phyloP scores from a whole-genome alignment of 2,113 vertebrate species.

The Galbula dea region DNA sequence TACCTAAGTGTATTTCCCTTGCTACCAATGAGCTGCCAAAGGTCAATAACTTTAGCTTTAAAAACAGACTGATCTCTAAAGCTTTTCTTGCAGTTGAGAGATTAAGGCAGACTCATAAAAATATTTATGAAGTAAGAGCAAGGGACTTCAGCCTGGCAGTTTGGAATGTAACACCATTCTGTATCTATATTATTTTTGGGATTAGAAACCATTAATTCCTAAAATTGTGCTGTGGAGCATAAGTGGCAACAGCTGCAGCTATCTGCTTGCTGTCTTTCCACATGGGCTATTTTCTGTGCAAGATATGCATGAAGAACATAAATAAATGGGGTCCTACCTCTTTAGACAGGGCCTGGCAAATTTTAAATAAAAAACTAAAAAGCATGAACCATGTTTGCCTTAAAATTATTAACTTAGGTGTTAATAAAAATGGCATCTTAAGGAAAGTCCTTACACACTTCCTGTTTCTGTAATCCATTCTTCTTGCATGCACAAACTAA shows the following conservation, averaged over 20 bases:
- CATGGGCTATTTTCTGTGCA: slow-evolving; percentile 52
- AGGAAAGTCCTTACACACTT: slow-evolving; percentile 20
- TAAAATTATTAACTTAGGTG: slow-evolving; percentile 22
- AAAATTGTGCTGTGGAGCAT: slow-evolving; percentile 73
- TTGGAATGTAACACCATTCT: slow-evolving; percentile 22
- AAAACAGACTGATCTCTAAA: slow-evolving; percentile 4
- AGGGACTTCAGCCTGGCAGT: slow-evolving; percentile 18
- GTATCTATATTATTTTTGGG: slow-evolving; percentile 65
- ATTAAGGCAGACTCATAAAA: slow-evolving; percentile 32
- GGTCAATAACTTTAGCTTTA: slow-evolving; percentile 8
- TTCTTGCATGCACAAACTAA: slow-evolving; percentile 33
- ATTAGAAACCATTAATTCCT: slow-evolving; percentile 70
- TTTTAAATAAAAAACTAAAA: slow-evolving; percentile 31
- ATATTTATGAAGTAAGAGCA: slow-evolving; percentile 62
- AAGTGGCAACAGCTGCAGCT: slow-evolving; percentile 69
- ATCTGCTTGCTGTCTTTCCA: slow-evolving; percentile 66
- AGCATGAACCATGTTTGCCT: neutral
- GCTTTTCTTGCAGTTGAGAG: neutral
- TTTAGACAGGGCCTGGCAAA: neutral
- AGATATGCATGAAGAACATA: slow-evolving; percentile 44
- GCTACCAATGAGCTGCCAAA: slow-evolving; percentile 10
- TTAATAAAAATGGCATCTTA: slow-evolving; percentile 59
- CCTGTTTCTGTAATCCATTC: slow-evolving; percentile 9
- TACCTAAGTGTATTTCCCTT: neutral
- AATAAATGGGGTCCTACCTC: neutral